A percentile compares a stretch with the other conserved stretches of the same genome.
These are phyloP conservation scores for Vicugna pacos DNA, from an alignment of 2,113 vertebrate genomes.

Conservation along the genomic window DNA sequence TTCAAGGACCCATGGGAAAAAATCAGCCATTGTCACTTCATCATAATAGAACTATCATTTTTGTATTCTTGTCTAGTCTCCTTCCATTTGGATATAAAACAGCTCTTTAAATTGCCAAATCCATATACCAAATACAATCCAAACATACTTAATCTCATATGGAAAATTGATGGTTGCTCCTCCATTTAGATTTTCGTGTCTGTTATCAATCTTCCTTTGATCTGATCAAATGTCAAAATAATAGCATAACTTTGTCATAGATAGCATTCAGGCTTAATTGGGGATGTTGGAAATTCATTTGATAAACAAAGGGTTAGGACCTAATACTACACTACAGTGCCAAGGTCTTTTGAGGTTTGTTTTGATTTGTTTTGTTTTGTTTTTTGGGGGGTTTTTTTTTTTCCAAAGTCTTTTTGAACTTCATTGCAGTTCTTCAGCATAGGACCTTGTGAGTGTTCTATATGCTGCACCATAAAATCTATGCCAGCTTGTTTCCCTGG, in stretches of 20 bases:
- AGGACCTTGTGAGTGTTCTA: background rate
- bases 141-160: conserved; percentile 2
- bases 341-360: background rate
- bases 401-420: conserved; percentile 10
- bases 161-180: background rate
- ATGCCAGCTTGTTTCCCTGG: background rate
- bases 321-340: background rate
- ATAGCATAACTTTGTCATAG: background rate
- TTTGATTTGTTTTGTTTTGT: too few species aligned
- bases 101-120: conserved; percentile 35
- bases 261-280: background rate
- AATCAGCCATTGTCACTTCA: background rate
- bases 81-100: conserved; percentile 5
- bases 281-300: conserved; percentile 21
- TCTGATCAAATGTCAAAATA: background rate
- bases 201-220: background rate
- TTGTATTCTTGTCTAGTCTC: conserved; percentile 19
- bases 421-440: background rate
- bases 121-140: background rate
- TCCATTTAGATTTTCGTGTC: background rate
- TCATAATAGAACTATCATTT: background rate
- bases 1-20: background rate
- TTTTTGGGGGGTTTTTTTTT: too few species aligned
- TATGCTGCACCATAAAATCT: background rate
- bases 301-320: background rate